Conservation (phyloP, 2,888 invertebrate genomes). For the Hemicrepidius hirtus region DNA sequence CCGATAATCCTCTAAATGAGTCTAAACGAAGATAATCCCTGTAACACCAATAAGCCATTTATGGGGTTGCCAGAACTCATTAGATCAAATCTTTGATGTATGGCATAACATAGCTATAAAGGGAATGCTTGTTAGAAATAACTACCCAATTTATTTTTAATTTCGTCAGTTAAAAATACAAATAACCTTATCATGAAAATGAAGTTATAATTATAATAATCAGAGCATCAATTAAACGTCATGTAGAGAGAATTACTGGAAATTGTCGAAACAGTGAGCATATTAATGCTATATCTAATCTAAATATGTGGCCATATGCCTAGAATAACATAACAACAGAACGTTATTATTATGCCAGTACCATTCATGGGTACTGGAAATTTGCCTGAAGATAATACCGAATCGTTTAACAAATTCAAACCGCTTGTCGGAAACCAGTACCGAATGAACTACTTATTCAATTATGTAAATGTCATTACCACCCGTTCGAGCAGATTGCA, state of each 20-base stretch:
- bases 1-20: constrained; percentile 5
- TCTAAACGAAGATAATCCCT: constrained; percentile 2
- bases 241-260: neutral
- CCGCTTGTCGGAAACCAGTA: constrained; percentile 24
- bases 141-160: no score
- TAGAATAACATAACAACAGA: constrained; percentile 9
- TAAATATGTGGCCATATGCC: neutral
- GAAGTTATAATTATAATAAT: no score
- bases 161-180: no score
- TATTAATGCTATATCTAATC: neutral
- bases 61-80: constrained; percentile 9
- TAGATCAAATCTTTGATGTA: neutral
- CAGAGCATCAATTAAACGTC: neutral
- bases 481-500: constrained; percentile 35
- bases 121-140: neutral
- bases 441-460: constrained; percentile 41
- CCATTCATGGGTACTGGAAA: constrained; percentile 8
- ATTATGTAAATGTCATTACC: constrained; percentile 41
- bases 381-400: constrained; percentile 16
- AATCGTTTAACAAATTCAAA: constrained; percentile 30
- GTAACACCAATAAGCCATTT: constrained; percentile 18
- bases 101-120: neutral
- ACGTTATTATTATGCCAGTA: constrained; percentile 3
- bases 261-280: neutral
- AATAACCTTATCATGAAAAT: no score